phyloP scores from a whole-genome alignment of 1,140 invertebrate genomes.

The Vollenhovia emeryi region DNA sequence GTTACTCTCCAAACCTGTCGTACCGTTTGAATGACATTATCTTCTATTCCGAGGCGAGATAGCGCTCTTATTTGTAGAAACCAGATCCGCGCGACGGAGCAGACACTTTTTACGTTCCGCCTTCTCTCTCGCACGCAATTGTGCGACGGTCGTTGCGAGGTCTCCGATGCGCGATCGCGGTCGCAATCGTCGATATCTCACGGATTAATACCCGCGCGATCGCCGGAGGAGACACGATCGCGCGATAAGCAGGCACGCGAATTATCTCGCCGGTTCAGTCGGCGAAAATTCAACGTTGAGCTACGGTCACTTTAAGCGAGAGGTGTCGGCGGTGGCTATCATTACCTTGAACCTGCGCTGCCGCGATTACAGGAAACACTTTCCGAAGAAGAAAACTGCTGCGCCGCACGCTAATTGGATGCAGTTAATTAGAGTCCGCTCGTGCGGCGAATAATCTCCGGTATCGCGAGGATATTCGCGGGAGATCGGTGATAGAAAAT shows the following conservation, averaged over 20 bases:
- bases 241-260: conserved; percentile 17
- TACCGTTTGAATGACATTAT: conserved; percentile 3
- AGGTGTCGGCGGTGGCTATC: conserved; percentile 5
- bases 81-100: background rate
- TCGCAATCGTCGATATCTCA: conserved; percentile 60
- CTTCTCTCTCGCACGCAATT: background rate
- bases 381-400: conserved; percentile 3
- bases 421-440: conserved; percentile 59
- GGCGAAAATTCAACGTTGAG: conserved; percentile 27
- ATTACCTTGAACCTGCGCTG: conserved; percentile 8
- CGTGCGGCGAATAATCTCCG: conserved; percentile 20
- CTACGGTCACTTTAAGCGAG: conserved; percentile 14
- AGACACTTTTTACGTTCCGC: background rate
- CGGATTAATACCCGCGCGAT: conserved; percentile 59
- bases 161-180: background rate
- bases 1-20: background rate
- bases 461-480: conserved; percentile 19
- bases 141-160: conserved; percentile 25
- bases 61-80: background rate
- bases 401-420: conserved; percentile 62
- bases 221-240: background rate
- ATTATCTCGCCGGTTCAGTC: conserved; percentile 34
- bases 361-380: conserved; percentile 1
- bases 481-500: background rate
- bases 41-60: background rate